Conservation (phyloP, 2,113 vertebrate genomes). For the Hystrix cristata region DNA sequence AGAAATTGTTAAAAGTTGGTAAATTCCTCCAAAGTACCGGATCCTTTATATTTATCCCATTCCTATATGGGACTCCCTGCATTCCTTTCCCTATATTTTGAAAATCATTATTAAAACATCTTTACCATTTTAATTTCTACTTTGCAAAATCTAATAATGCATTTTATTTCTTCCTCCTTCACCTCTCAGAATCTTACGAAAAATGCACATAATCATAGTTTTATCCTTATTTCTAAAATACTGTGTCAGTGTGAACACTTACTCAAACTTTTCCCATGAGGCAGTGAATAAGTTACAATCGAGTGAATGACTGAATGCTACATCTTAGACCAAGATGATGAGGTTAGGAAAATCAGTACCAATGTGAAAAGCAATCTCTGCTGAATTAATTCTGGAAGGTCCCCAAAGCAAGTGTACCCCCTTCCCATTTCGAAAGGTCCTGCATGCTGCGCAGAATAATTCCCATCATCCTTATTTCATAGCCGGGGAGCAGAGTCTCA, state of each 20-base stretch:
- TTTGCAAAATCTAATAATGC: neutral
- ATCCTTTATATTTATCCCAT: neutral
- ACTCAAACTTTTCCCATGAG: neutral
- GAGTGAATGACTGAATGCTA: neutral
- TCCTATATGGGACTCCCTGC: neutral
- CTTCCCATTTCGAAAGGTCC: neutral
- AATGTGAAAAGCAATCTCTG: neutral
- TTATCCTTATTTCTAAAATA: neutral
- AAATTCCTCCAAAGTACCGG: neutral
- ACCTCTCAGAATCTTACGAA: neutral
- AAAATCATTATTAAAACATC: neutral
- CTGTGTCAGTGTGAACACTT: neutral
- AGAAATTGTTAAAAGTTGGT: neutral
- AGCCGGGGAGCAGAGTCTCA: neutral
- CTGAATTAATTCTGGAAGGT: neutral
- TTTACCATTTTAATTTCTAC: neutral
- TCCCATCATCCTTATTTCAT: too few species aligned
- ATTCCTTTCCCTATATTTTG: neutral
- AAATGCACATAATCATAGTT: neutral
- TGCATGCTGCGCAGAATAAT: neutral
- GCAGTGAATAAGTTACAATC: neutral
- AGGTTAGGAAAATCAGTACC: neutral
- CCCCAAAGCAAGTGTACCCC: neutral
- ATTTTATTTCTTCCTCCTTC: neutral
- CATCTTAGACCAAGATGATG: neutral